phyloP scores from a whole-genome alignment of 2,888 invertebrate genomes.

The Tetheella fluctuosa region DNA sequence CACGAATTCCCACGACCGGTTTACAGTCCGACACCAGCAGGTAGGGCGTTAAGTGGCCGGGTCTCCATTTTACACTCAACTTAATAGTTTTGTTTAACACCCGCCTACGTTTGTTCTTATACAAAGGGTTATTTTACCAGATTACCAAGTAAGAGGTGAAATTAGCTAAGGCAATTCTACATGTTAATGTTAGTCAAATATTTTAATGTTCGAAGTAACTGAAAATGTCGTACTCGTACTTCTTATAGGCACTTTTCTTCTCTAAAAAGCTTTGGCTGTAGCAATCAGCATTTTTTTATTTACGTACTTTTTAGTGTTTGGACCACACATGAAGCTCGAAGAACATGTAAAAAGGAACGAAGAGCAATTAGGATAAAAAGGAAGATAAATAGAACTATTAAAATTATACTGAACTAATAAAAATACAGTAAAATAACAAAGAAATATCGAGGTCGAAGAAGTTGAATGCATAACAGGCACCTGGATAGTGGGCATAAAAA shows the following conservation, averaged over 20 bases:
- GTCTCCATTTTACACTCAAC: slow-evolving; percentile 28
- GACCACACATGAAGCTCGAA: no score
- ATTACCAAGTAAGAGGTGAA: slow-evolving; percentile 3
- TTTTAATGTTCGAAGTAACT: neutral
- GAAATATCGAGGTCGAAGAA: no score
- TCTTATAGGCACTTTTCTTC: neutral
- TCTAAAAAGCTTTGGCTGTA: neutral
- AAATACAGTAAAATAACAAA: no score
- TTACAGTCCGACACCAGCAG: slow-evolving; percentile 27
- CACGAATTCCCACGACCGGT: slow-evolving; percentile 24
- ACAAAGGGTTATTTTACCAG: slow-evolving; percentile 17
- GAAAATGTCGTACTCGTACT: neutral
- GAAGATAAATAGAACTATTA: no score
- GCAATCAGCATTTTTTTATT: no score
- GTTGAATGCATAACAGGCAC: no score
- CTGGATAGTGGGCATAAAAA: no score
- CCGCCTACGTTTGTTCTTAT: slow-evolving; percentile 23
- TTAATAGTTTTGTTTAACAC: slow-evolving; percentile 29
- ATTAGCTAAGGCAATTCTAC: neutral
- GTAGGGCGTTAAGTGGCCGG: slow-evolving; percentile 31
- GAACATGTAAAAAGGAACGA: no score
- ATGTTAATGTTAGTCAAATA: neutral
- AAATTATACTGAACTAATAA: no score
- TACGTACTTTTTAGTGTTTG: no score
- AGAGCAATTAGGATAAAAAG: no score